Percentiles rank a stretch among this genome's conserved stretches.
phyloP scores from a whole-genome alignment of 1,140 invertebrate species.

The Rhizoglyphus robini region DNA sequence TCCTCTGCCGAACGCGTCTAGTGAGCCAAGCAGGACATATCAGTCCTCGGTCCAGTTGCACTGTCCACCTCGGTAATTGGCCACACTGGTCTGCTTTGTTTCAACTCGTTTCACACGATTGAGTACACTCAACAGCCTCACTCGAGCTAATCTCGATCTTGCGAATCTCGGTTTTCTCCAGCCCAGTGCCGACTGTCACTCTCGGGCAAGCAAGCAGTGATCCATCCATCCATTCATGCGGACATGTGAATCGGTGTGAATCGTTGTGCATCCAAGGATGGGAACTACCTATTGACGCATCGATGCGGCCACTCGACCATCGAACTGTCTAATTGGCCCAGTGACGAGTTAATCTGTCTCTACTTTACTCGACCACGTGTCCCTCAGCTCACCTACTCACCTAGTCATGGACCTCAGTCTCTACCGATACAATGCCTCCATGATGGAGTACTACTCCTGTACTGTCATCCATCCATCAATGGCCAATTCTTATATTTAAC shows the following conservation, averaged over 20 bases:
- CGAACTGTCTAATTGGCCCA: background rate
- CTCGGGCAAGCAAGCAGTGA: background rate
- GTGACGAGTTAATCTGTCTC: background rate
- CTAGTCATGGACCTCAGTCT: slow-evolving; percentile 66
- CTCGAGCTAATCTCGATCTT: background rate
- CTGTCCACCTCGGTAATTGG: background rate
- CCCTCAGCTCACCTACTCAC: no score
- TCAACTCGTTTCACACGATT: slow-evolving; percentile 18
- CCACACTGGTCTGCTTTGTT: background rate
- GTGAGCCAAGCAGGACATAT: background rate
- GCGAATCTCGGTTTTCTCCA: background rate
- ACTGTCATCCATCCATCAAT: slow-evolving; percentile 41
- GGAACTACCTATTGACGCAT: background rate
- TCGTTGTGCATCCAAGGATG: slow-evolving; percentile 18
- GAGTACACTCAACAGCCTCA: background rate
- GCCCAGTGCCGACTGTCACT: background rate
- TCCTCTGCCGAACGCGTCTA: background rate
- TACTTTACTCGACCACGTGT: background rate
- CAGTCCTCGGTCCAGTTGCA: background rate
- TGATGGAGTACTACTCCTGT: slow-evolving; percentile 98
- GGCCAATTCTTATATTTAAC: background rate
- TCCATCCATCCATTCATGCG: slow-evolving; percentile 7
- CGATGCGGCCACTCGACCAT: background rate
- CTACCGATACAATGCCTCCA: slow-evolving; percentile 89
- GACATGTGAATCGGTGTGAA: slow-evolving; percentile 19